These are phyloP conservation scores for Idaea biselata DNA, from an alignment of 2,888 invertebrate genomes.

Conservation along the genomic window DNA sequence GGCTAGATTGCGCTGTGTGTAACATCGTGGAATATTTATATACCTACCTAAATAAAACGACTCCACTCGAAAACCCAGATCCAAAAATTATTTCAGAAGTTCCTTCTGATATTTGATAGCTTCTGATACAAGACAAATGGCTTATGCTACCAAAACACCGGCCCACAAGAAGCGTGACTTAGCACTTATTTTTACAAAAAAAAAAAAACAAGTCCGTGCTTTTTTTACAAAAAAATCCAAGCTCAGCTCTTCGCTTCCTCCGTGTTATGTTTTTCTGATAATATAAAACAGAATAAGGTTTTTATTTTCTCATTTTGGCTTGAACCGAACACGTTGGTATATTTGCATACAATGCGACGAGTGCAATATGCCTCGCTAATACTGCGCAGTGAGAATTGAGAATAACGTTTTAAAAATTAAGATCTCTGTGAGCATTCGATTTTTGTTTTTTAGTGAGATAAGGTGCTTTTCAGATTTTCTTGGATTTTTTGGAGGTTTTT, in stretches of 20 bases:
- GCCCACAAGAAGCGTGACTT: neutral
- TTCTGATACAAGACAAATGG: neutral
- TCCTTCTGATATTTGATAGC: neutral
- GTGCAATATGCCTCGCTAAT: slow-evolving; percentile 73
- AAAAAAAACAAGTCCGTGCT: slow-evolving; percentile 19
- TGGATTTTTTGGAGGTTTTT: no score
- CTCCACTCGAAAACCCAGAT: neutral
- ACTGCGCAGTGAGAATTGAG: slow-evolving; percentile 31
- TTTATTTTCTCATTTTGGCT: slow-evolving; percentile 46
- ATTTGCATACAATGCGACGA: slow-evolving; percentile 75
- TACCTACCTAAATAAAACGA: neutral
- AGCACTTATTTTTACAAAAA: slow-evolving; percentile 8
- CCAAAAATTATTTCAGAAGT: neutral
- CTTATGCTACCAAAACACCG: neutral
- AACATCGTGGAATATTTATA: no score
- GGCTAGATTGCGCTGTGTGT: no score
- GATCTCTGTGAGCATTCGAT: neutral
- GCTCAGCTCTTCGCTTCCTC: slow-evolving; percentile 9
- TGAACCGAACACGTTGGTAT: slow-evolving; percentile 66
- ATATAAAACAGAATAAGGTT: slow-evolving; percentile 33
- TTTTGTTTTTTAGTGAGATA: neutral
- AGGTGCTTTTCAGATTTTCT: neutral
- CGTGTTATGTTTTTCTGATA: slow-evolving; percentile 33
- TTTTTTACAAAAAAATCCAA: slow-evolving; percentile 12
- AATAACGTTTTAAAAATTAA: slow-evolving; percentile 17